Evolutionary conservation across 2,113 vertebrate genomes (phyloP).

Genomic region (Marmota monax): DNA sequence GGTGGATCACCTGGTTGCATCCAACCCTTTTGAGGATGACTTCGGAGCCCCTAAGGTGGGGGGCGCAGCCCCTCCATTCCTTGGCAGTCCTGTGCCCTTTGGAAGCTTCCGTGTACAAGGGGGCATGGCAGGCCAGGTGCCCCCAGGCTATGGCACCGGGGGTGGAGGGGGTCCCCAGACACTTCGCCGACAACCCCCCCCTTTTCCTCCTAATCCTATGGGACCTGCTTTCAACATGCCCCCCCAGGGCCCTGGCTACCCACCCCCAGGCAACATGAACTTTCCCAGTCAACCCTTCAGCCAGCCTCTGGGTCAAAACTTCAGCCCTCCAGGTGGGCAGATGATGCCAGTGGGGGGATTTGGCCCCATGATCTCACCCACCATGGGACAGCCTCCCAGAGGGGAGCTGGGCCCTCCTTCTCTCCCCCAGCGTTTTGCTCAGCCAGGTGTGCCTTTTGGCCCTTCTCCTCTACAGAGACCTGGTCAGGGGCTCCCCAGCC

Average conservation of each 20-base stretch:
- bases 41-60: conserved; percentile 94
- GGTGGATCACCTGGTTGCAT: conserved; percentile 98
- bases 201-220: conserved; percentile 91
- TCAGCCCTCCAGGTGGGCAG: conserved; percentile 93
- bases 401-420: conserved; percentile 91
- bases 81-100: conserved; percentile 91
- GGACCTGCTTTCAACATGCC: conserved; percentile 95
- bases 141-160: conserved; percentile 85
- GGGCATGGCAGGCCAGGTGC: conserved; percentile 90
- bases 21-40: conserved; percentile 99
- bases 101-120: conserved; percentile 90
- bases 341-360: conserved; percentile 92
- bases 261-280: conserved; percentile 86
- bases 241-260: conserved; percentile 88
- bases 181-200: conserved; percentile 87
- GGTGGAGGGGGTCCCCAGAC: conserved; percentile 85
- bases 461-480: conserved; percentile 93
- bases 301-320: conserved; percentile 90
- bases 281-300: conserved; percentile 88
- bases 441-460: conserved; percentile 93
- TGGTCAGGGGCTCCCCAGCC: conserved; percentile 89
- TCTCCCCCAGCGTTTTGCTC: conserved; percentile 91
- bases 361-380: conserved; percentile 95
- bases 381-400: conserved; percentile 89
- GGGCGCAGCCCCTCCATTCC: conserved; percentile 88